A percentile compares a stretch with the other conserved stretches of the same genome.
These are phyloP conservation scores for Patella caerulea DNA, from an alignment of 2,888 invertebrate species.

Conservation along the genomic window DNA sequence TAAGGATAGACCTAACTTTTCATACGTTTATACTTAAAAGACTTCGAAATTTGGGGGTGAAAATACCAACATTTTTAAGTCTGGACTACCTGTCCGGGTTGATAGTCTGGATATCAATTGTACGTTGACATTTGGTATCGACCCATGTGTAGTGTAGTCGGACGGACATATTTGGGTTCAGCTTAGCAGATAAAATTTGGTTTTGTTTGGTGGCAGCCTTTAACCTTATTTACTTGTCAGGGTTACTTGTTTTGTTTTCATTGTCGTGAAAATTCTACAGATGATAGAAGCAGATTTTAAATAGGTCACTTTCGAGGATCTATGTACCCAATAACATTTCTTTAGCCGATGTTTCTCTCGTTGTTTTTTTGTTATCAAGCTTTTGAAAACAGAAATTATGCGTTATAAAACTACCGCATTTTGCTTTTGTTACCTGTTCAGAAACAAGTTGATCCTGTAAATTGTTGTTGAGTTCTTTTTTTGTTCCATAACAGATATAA, in stretches of 20 bases:
- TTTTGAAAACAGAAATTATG: too few relatives aligned
- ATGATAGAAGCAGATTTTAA: constrained; percentile 1
- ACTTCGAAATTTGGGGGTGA: too few relatives aligned
- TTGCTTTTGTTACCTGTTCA: too few relatives aligned
- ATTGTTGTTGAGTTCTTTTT: too few relatives aligned
- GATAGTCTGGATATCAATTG: neutral
- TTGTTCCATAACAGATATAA: too few relatives aligned
- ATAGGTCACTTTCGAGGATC: neutral
- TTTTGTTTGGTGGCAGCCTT: constrained; percentile 10
- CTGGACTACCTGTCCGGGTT: neutral
- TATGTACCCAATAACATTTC: too few relatives aligned
- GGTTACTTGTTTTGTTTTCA: constrained; percentile 9
- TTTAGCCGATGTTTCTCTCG: too few relatives aligned
- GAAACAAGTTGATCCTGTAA: too few relatives aligned
- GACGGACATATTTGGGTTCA: constrained; percentile 9
- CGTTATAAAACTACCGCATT: too few relatives aligned
- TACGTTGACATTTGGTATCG: constrained; percentile 6
- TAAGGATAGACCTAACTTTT: neutral
- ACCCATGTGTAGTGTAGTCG: constrained; percentile 3
- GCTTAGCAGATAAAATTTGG: constrained; percentile 9
- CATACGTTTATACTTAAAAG: too few relatives aligned
- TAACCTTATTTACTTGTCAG: constrained; percentile 3
- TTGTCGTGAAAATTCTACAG: neutral
- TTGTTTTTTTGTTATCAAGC: too few relatives aligned
- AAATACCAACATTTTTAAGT: too few relatives aligned